Conservation (phyloP, 2,797 vertebrate genomes). For the Cuculus canorus region DNA sequence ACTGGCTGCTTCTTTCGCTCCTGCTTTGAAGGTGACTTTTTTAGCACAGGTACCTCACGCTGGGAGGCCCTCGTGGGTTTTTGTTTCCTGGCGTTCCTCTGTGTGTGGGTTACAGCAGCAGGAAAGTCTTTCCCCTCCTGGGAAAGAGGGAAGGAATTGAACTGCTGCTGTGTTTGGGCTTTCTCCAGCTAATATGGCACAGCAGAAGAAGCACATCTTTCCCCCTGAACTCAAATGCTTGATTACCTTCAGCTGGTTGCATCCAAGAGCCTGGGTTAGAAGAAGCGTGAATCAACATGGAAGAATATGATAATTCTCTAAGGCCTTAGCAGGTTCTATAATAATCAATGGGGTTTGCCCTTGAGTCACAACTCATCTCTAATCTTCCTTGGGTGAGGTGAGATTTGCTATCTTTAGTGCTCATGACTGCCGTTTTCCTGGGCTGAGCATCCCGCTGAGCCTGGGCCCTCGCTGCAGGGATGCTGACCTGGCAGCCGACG, state of each 20-base stretch:
- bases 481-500: neutral
- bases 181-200: neutral
- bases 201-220: neutral
- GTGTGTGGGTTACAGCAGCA: neutral
- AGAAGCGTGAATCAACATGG: neutral
- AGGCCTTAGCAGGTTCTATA: conserved; percentile 9
- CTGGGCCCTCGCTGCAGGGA: neutral
- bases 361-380: conserved; percentile 49
- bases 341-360: neutral
- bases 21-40: conserved; percentile 65
- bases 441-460: conserved; percentile 22
- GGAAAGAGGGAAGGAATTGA: neutral
- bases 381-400: neutral
- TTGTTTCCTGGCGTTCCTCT: conserved; percentile 22
- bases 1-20: neutral
- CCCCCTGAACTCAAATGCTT: neutral
- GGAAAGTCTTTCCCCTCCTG: neutral
- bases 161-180: neutral
- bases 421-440: neutral
- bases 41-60: neutral
- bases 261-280: neutral
- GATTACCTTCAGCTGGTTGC: neutral
- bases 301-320: neutral
- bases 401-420: conserved; percentile 49
- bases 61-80: neutral